phyloP scores from a whole-genome alignment of 2,888 invertebrate species.

The Neocrepidodera transversa region DNA sequence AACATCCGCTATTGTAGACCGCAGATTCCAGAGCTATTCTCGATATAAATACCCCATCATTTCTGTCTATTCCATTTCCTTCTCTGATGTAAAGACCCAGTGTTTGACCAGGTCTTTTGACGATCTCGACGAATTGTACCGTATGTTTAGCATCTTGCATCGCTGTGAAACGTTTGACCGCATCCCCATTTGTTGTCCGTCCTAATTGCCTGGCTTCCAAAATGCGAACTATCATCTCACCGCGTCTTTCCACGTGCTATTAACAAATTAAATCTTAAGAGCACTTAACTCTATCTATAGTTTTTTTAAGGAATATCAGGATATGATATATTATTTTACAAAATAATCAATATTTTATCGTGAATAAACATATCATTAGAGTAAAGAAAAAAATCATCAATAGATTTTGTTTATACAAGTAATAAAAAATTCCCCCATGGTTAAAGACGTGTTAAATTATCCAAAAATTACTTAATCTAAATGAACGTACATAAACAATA shows the following conservation, averaged over 20 bases:
- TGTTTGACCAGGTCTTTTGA: conserved; percentile 98
- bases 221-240: conserved; percentile 94
- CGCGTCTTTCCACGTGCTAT: conserved; percentile 82
- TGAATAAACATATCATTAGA: no score
- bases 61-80: conserved; percentile 96
- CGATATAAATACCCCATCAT: conserved; percentile 98
- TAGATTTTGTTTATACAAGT: no score
- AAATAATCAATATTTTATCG: no score
- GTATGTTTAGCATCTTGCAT: conserved; percentile 73
- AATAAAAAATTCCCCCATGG: no score
- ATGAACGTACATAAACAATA: no score
- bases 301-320: no score
- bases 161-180: conserved; percentile 84
- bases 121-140: conserved; percentile 95
- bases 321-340: no score
- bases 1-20: conserved; percentile 95
- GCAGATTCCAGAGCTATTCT: conserved; percentile 94
- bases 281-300: no score
- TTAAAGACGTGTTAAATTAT: no score
- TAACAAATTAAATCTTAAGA: no score
- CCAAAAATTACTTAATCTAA: no score
- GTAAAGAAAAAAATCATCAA: no score
- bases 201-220: conserved; percentile 89
- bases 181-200: conserved; percentile 78
- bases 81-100: conserved; percentile 97